Evolutionary conservation across 1,140 invertebrate species (phyloP).

Genomic region (Atta cephalotes): DNA sequence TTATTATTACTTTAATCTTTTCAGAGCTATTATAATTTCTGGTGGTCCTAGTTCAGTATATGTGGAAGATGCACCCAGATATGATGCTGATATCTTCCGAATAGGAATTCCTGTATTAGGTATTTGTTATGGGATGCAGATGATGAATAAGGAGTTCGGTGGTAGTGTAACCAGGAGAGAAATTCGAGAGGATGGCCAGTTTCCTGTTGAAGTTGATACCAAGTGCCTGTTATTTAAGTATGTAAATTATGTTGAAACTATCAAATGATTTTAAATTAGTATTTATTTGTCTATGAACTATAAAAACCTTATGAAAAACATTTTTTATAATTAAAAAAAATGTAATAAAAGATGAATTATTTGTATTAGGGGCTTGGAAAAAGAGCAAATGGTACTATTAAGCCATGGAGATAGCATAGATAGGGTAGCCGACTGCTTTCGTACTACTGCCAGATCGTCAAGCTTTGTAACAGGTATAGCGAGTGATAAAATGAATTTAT

Average conservation of each 20-base stretch:
- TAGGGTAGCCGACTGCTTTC: slow-evolving; percentile 94
- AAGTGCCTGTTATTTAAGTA: slow-evolving; percentile 97
- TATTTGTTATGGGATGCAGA: slow-evolving; percentile 99
- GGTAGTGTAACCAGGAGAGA: slow-evolving; percentile 96
- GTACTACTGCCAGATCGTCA: slow-evolving; percentile 93
- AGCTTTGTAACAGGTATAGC: slow-evolving; percentile 96
- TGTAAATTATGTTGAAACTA: slow-evolving; percentile 82
- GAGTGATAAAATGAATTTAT: slow-evolving; percentile 96
- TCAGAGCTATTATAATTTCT: slow-evolving; percentile 98
- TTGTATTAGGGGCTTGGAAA: slow-evolving; percentile 92
- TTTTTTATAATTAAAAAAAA: background rate
- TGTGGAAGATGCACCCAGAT: slow-evolving; percentile 96
- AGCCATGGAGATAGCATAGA: slow-evolving; percentile 99
- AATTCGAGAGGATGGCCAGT: slow-evolving; percentile 97
- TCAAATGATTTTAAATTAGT: background rate
- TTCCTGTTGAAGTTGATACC: slow-evolving; percentile 95
- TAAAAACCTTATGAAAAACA: background rate
- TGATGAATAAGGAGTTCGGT: slow-evolving; percentile 99
- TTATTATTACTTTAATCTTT: slow-evolving; percentile 39
- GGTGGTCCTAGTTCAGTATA: slow-evolving; percentile 99
- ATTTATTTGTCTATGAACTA: background rate
- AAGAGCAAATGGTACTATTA: slow-evolving; percentile 95
- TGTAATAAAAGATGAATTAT: slow-evolving; percentile 21
- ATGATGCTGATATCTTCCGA: slow-evolving; percentile 98
- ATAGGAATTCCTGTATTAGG: slow-evolving; percentile 97